phyloP scores from a whole-genome alignment of 2,113 vertebrate genomes.

The Kobus ellipsiprymnus region DNA sequence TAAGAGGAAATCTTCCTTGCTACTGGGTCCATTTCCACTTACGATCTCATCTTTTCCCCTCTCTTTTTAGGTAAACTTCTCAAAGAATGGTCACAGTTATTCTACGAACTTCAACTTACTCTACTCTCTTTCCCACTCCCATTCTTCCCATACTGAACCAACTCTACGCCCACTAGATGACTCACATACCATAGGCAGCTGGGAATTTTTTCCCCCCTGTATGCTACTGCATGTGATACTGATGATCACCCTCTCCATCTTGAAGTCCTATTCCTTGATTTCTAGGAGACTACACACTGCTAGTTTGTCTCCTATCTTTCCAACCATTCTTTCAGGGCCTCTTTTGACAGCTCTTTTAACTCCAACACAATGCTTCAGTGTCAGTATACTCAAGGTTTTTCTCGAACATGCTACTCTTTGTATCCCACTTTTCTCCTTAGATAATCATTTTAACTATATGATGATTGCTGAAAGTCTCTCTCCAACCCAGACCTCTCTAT shows the following conservation, averaged over 20 bases:
- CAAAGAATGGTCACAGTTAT: not conserved
- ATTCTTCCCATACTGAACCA: not conserved
- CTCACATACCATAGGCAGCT: not conserved
- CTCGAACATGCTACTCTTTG: not conserved
- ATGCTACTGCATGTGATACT: not conserved
- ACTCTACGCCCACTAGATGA: not conserved
- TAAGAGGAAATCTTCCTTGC: not conserved
- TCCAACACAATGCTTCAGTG: not conserved
- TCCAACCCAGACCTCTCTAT: not conserved
- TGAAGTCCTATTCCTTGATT: not conserved
- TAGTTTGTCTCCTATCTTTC: not conserved
- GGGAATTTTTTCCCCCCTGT: not conserved
- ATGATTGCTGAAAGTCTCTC: not conserved
- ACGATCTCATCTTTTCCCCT: not conserved
- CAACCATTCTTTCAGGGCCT: not conserved
- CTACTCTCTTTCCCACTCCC: not conserved
- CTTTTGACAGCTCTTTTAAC: not conserved
- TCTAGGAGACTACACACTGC: not conserved
- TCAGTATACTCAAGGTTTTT: not conserved
- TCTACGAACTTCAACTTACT: not conserved
- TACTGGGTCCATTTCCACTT: not conserved
- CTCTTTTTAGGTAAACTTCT: not conserved
- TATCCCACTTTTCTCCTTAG: not conserved
- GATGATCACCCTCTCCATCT: not conserved
- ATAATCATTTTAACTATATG: not conserved